Base-by-base conservation (phyloP, 1,140 invertebrate species). In the Ceratosolen fusciceps region DNA sequence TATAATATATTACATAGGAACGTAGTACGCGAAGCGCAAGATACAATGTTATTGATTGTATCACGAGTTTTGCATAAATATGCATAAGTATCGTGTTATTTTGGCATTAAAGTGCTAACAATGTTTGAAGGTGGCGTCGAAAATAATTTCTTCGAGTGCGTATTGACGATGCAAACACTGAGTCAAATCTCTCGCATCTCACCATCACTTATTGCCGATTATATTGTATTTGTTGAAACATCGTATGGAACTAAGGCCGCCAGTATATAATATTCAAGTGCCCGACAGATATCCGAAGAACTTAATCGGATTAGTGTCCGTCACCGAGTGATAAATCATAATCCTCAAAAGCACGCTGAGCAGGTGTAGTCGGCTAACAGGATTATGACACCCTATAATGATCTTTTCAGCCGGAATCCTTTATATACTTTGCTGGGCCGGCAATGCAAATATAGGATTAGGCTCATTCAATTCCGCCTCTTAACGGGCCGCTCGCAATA, bases 331-430 rank as follows among this genome's bases (percentile, higher is more conserved):
- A 82, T 79, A 74, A 81, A 80, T 83, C 80, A 80, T 73, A 76
- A 76, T 77, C 78, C 80, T 78, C 58, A 62, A 49, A 76, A 79
- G 80, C 80, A 81, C 26, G 75, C 78, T 72, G 71, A 78, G 74
- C 72, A 81, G 78, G 78, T 80, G 78, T 80, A 80, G 52, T n/a
- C n/a, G n/a, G 31, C 72, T 60, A 75, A 71, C 54, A 80, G 78
- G 82, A 83, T 83, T 83, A 83, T 83, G 70, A 80, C 80, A 83
- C 80, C 73, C 78, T 73, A 75, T 80, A 80, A 83, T 82, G 60
- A 77, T 77, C 70, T 80, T 60, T 62, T 60, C 78, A 74, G 39
- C 77, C 68, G 43, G 43, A 49, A 21, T 73, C 26, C 62, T 74
- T 74, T 79, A 21, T 74, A 37, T 68, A 16, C 47, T 74, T 74